Conservation (phyloP, 2,113 vertebrate species). For the Microcebus jonahi region DNA sequence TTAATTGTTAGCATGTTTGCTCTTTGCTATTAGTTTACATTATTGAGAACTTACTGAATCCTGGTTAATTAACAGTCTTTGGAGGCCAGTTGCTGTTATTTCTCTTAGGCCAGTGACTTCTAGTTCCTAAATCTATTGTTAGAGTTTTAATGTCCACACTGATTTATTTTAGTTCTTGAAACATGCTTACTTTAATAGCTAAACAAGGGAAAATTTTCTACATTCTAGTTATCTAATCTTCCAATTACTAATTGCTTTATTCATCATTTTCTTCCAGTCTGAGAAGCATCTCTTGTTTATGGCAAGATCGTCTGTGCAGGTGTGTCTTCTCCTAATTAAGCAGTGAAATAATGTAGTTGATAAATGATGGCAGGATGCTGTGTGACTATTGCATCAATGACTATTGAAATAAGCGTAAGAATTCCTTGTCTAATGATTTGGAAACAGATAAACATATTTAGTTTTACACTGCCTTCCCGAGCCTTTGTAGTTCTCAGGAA, state of each 20-base stretch:
- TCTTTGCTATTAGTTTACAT: neutral
- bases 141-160: neutral
- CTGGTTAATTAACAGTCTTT: neutral
- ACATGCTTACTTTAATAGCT: slow-evolving; percentile 22
- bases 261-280: slow-evolving; percentile 36
- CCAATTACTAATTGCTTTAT: slow-evolving; percentile 23
- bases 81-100: neutral
- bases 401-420: neutral
- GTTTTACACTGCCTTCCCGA: neutral
- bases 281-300: slow-evolving; percentile 30
- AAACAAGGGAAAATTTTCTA: slow-evolving; percentile 36
- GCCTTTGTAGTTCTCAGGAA: slow-evolving; percentile 11
- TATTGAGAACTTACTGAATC: neutral
- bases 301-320: slow-evolving; percentile 8
- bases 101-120: neutral
- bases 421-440: slow-evolving; percentile 32
- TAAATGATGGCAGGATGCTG: neutral
- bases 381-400: neutral
- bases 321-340: slow-evolving; percentile 58
- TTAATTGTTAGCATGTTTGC: slow-evolving; percentile 32
- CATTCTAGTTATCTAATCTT: slow-evolving; percentile 5
- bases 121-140: neutral
- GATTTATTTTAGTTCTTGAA: slow-evolving; percentile 43
- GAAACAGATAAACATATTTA: slow-evolving; percentile 21
- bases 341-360: slow-evolving; percentile 21